A percentile compares a stretch with the other conserved stretches of the same genome.
These are phyloP conservation scores for Orgyia antiqua DNA, from an alignment of 2,888 invertebrate genomes.

Conservation along the genomic window DNA sequence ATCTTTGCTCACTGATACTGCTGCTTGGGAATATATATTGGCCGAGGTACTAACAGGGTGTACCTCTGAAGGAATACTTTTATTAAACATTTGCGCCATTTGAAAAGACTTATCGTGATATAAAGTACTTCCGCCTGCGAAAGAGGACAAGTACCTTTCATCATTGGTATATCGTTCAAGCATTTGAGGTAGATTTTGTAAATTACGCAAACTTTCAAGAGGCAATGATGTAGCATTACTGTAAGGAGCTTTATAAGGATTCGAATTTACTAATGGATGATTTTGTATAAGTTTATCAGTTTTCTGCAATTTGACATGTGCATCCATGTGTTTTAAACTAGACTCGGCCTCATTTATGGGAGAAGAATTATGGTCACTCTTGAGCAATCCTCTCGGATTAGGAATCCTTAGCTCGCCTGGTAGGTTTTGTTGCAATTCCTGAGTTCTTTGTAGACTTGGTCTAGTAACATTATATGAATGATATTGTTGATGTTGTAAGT, in stretches of 20 bases:
- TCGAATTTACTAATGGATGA: constrained; percentile 54
- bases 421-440: constrained; percentile 54
- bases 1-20: constrained; percentile 53
- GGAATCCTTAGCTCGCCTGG: constrained; percentile 63
- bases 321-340: constrained; percentile 48
- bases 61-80: constrained; percentile 58
- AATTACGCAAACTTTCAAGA: constrained; percentile 73
- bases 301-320: constrained; percentile 51
- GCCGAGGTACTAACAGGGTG: constrained; percentile 47
- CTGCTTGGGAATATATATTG: constrained; percentile 57
- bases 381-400: constrained; percentile 55
- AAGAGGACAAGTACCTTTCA: constrained; percentile 73
- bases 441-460: constrained; percentile 43
- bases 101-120: constrained; percentile 80
- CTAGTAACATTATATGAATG: constrained; percentile 51
- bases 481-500: constrained; percentile 54
- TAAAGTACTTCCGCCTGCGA: constrained; percentile 60
- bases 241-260: constrained; percentile 62
- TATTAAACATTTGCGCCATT: constrained; percentile 79
- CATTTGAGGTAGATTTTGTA: constrained; percentile 79
- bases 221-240: constrained; percentile 56
- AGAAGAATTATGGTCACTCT: constrained; percentile 46
- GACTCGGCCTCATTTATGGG: constrained; percentile 40
- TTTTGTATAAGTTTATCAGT: constrained; percentile 56
- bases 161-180: constrained; percentile 78